Evolutionary conservation across 2,888 invertebrate species (phyloP), one percentile per base, ranked within the genome.

Genomic region (Eumerus sabulonum): DNA sequence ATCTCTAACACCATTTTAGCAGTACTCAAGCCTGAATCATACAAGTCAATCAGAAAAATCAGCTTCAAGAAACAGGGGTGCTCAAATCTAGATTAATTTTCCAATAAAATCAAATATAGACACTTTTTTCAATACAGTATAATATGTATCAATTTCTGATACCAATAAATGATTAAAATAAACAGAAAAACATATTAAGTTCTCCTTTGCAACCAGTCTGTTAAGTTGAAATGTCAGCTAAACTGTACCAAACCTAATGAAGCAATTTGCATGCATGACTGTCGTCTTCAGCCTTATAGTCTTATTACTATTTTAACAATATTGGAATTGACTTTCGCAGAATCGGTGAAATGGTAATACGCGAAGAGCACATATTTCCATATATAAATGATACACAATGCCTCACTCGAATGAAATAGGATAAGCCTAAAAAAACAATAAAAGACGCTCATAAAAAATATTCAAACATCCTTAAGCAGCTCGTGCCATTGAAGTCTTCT

Each of bases 201-300:
- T 40, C 40, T 3, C n/a, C 27, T 16, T 47, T 12, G 17, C 7
- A 40, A 40, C 11, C 11, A 40, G 9, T n/a, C 40, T 11, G 12
- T 27, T 7, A 4, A 27, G 27, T 7, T 27, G 7, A 14, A 9
- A 27, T 42, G 14, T 27, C 40, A 3, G 9, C 3, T 40, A 7
- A 3, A 40, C n/a, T 5, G 3, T n/a, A 40, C 12, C 35, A 19
- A 48, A 45, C 70, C 76, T 83, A 86, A 86, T 86, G 85, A 87
- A 85, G 85, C 85, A 83, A 87, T 86, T 86, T 86, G 87, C 86
- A 86, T 86, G 86, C 86, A 87, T 86, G 86, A 85, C 86, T 86
- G 86, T 86, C 85, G 86, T 64, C 79, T 74, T 48, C 13, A 42
- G 50, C 18, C 40, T 79, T 74, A 79, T 79, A 79, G 63, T 73